These are phyloP conservation scores for Diabrotica virgifera DNA, from an alignment of 1,140 invertebrate genomes.

Conservation along the genomic window DNA sequence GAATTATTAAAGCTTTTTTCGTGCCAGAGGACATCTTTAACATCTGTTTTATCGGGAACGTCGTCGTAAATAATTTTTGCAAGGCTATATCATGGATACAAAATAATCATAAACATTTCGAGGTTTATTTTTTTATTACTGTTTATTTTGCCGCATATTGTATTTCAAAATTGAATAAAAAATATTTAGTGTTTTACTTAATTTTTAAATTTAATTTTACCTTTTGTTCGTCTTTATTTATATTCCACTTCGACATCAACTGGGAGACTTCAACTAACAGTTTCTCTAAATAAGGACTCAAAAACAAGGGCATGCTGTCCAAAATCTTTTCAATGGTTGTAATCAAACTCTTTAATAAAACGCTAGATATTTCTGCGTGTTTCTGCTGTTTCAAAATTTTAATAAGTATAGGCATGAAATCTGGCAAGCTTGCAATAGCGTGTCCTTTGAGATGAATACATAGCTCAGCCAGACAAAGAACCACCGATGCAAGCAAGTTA, in stretches of 20 bases:
- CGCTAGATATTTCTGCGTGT: slow-evolving; percentile 46
- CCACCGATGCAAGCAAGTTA: slow-evolving; percentile 68
- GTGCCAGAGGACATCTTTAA: no score
- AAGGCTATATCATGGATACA: no score
- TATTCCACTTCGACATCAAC: slow-evolving; percentile 54
- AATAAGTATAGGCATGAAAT: slow-evolving; percentile 77
- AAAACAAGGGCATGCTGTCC: slow-evolving; percentile 73
- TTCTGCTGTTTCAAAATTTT: slow-evolving; percentile 57
- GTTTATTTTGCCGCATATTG: no score
- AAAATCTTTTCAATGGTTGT: slow-evolving; percentile 78
- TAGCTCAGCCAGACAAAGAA: slow-evolving; percentile 80
- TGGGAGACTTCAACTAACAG: slow-evolving; percentile 65
- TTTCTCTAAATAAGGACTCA: slow-evolving; percentile 79
- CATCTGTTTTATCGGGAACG: no score
- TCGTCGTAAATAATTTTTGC: no score
- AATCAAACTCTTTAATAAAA: slow-evolving; percentile 51
- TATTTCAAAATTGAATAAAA: no score
- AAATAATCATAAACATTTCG: no score
- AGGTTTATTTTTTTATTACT: no score
- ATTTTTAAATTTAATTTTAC: not conserved
- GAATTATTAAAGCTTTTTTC: no score
- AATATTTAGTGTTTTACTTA: no score
- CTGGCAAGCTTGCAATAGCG: slow-evolving; percentile 66
- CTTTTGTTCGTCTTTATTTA: slow-evolving; percentile 49
- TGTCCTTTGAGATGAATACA: slow-evolving; percentile 70